phyloP scores from a whole-genome alignment of 2,113 vertebrate species.

The Mustela nigripes region DNA sequence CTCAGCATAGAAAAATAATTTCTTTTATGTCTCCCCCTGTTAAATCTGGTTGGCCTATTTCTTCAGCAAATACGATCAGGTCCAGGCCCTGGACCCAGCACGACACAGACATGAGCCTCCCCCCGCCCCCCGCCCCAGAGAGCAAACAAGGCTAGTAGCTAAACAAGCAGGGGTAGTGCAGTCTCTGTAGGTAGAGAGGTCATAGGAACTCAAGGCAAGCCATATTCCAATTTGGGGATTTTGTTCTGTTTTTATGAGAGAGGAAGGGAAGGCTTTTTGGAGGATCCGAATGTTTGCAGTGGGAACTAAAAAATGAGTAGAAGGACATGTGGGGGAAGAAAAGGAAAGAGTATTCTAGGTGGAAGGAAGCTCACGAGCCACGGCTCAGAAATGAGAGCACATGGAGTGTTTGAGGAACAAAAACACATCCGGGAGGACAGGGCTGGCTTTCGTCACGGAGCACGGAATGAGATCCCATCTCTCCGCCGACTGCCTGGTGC shows the following conservation, averaged over 20 bases:
- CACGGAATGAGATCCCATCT: too few relatives aligned
- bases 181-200: accelerated
- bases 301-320: background rate
- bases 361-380: background rate
- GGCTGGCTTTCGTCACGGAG: accelerated
- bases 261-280: background rate
- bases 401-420: accelerated
- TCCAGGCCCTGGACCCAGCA: background rate
- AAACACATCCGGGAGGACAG: background rate
- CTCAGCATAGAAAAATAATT: background rate
- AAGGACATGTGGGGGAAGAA: background rate
- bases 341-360: background rate
- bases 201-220: background rate
- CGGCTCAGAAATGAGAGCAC: background rate
- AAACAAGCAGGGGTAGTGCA: background rate
- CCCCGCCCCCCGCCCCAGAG: background rate
- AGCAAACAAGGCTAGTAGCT: background rate
- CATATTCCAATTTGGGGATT: accelerated
- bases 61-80: background rate
- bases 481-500: too few relatives aligned
- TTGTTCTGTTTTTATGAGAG: background rate
- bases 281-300: background rate
- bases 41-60: background rate
- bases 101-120: background rate
- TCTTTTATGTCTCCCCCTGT: background rate